Conservation (phyloP, 2,113 vertebrate genomes). For the Taurulus bubalis region DNA sequence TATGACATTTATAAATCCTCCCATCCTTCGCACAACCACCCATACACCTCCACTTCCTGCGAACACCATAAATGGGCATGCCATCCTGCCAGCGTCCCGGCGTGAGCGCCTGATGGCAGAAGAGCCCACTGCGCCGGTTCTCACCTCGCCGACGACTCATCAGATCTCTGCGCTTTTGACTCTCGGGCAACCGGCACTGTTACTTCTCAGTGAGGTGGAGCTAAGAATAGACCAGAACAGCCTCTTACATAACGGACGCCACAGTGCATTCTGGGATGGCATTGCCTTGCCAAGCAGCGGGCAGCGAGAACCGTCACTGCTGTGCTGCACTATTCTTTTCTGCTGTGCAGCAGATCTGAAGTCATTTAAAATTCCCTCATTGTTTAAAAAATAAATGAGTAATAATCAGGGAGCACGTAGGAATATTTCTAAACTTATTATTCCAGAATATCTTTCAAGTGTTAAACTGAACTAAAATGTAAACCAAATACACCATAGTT, state of each 20-base stretch:
- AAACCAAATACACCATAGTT: neutral
- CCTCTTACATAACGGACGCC: conserved; percentile 83
- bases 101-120: conserved; percentile 62
- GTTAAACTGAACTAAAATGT: neutral
- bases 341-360: conserved; percentile 32
- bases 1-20: conserved; percentile 39
- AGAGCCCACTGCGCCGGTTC: conserved; percentile 58
- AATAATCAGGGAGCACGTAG: neutral
- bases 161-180: conserved; percentile 74
- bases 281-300: conserved; percentile 54
- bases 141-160: conserved; percentile 71
- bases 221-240: conserved; percentile 85
- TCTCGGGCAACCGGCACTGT: conserved; percentile 70
- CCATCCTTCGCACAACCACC: conserved; percentile 52
- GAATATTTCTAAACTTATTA: neutral
- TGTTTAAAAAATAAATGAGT: neutral
- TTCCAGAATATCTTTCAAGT: neutral
- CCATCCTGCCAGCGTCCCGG: conserved; percentile 54
- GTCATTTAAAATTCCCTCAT: neutral
- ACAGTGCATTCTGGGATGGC: conserved; percentile 79
- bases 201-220: conserved; percentile 78
- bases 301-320: conserved; percentile 46
- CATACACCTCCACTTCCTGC: conserved; percentile 68
- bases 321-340: conserved; percentile 45
- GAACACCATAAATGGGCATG: conserved; percentile 73